A percentile compares a stretch with the other conserved stretches of the same genome.
These are phyloP conservation scores for Peromyscus californicus DNA, from an alignment of 2,113 vertebrate species.

Conservation along the genomic window DNA sequence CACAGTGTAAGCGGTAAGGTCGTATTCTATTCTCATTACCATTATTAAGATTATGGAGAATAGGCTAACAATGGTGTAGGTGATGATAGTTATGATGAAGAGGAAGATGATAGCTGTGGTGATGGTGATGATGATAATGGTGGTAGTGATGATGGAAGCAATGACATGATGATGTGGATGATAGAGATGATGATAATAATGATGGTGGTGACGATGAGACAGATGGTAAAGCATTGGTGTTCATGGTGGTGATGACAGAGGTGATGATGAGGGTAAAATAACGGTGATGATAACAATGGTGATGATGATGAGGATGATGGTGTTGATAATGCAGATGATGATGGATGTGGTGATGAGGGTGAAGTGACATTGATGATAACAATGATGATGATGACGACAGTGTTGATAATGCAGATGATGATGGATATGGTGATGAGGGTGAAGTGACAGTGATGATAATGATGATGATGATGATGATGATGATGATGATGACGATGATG, in stretches of 20 bases:
- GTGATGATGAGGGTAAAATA: neutral
- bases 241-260: neutral
- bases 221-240: neutral
- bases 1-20: neutral
- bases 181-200: neutral
- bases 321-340: fast-evolving
- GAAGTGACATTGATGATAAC: no score
- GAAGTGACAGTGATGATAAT: no score
- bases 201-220: fast-evolving
- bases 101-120: fast-evolving
- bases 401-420: fast-evolving
- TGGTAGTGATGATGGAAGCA: neutral
- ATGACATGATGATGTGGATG: fast-evolving
- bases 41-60: no score
- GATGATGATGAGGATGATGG: fast-evolving
- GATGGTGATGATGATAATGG: fast-evolving
- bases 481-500: no score
- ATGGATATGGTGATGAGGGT: fast-evolving
- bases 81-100: neutral
- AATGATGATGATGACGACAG: fast-evolving
- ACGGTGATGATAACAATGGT: neutral
- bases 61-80: neutral
- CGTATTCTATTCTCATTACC: neutral
- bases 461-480: no score
- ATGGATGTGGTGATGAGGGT: fast-evolving